Percentiles rank a stretch among this genome's conserved stretches.
These are phyloP conservation scores for Champsocephalus esox DNA, from an alignment of 2,797 vertebrate genomes.

Conservation along the genomic window DNA sequence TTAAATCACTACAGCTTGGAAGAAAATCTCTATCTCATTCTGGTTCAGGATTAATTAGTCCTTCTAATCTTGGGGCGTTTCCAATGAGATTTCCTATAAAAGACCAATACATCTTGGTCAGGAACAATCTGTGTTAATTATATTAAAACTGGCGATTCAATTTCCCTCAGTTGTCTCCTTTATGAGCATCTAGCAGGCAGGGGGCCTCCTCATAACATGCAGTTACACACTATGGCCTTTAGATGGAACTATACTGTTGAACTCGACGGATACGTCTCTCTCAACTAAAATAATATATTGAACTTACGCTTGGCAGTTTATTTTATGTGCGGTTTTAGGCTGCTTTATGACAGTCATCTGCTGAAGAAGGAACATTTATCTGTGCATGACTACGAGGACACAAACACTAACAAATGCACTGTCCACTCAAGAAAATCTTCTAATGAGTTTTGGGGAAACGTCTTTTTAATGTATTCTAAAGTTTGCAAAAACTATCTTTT, in stretches of 20 bases:
- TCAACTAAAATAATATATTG: neutral
- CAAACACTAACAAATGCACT: neutral
- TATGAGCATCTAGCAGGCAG: constrained; percentile 18
- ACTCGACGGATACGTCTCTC: neutral
- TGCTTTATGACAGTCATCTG: neutral
- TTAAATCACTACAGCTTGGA: constrained; percentile 45
- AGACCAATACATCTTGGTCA: constrained; percentile 38
- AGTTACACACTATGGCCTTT: constrained; percentile 30
- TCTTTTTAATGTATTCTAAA: neutral
- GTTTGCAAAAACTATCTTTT: neutral
- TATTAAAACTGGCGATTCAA: constrained; percentile 52
- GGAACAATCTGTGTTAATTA: constrained; percentile 56
- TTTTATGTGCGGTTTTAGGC: neutral
- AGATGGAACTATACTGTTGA: constrained; percentile 38
- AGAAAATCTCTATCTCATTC: constrained; percentile 51
- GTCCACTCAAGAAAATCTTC: neutral
- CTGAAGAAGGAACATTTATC: neutral
- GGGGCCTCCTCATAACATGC: constrained; percentile 12
- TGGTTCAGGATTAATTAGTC: constrained; percentile 47
- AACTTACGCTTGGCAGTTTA: neutral
- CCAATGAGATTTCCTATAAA: constrained; percentile 38
- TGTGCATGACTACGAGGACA: neutral
- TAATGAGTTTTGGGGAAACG: neutral
- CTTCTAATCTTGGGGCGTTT: constrained; percentile 44
- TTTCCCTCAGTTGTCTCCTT: constrained; percentile 35